Percentiles rank a stretch among this genome's conserved stretches.
Evolutionary conservation across 2,113 vertebrate species (phyloP).

Genomic region (Xyliphius kryptos): DNA sequence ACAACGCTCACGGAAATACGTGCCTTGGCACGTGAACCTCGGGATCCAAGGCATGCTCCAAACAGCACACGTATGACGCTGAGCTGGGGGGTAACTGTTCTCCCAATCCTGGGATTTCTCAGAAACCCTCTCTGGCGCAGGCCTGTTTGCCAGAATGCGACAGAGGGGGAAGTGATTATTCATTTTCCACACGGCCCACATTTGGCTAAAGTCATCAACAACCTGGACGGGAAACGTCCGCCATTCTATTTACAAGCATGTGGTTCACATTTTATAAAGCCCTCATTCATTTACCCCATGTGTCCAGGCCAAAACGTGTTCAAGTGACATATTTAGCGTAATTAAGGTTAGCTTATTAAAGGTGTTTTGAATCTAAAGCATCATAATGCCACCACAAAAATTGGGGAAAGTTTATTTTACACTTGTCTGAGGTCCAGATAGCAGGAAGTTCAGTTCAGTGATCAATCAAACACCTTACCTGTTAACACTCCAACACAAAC

Average conservation of each 20-base stretch:
- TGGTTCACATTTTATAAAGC: neutral
- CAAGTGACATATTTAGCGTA: no score
- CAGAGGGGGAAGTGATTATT: neutral
- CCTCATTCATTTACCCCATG: neutral
- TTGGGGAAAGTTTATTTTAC: no score
- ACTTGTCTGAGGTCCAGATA: no score
- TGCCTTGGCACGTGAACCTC: slow-evolving; percentile 50
- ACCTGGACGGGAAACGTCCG: neutral
- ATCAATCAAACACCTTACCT: no score
- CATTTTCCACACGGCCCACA: neutral
- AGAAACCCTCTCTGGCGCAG: neutral
- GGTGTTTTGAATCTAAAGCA: no score
- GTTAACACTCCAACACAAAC: no score
- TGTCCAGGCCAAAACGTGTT: no score
- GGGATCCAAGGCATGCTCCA: slow-evolving; percentile 38
- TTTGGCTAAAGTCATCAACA: neutral
- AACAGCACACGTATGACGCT: slow-evolving; percentile 48
- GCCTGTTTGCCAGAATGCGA: neutral
- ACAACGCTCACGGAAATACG: slow-evolving; percentile 41
- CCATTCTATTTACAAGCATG: neutral
- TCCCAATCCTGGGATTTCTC: neutral
- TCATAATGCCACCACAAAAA: no score
- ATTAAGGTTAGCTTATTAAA: no score
- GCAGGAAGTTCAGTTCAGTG: no score
- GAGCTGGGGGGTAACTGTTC: slow-evolving; percentile 11